A percentile compares a stretch with the other conserved stretches of the same genome.
Evolutionary conservation across 64 coral and sea anemone species (phyloP).

Genomic region (Montipora foliosa): DNA sequence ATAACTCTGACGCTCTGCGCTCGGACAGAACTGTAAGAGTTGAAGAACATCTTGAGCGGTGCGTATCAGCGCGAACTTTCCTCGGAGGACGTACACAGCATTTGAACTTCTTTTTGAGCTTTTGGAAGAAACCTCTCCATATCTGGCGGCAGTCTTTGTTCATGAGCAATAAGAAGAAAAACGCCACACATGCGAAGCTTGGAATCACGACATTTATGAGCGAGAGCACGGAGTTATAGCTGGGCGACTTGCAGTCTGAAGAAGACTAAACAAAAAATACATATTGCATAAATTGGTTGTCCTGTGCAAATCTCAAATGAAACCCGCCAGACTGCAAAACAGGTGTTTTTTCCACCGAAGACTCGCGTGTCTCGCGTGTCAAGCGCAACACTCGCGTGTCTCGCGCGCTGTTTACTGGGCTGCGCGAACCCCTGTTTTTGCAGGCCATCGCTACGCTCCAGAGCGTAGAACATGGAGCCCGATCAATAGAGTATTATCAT

Average conservation of each 20-base stretch:
- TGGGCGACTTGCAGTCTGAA: conserved; percentile 58
- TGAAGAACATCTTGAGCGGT: conserved; percentile 80
- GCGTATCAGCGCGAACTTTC: conserved; percentile 25
- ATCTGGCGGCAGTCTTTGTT: conserved; percentile 94
- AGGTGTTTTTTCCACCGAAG: too few species aligned
- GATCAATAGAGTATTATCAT: too few species aligned
- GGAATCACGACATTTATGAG: conserved; percentile 68
- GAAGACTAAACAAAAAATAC: conserved; percentile 18
- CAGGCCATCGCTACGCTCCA: too few species aligned
- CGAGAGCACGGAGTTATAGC: conserved; percentile 31
- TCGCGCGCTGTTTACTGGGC: too few species aligned
- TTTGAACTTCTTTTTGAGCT: conserved; percentile 22
- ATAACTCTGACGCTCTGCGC: conserved; percentile 41
- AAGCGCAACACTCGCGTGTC: too few species aligned
- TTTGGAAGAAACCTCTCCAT: conserved; percentile 66
- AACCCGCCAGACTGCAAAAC: too few species aligned
- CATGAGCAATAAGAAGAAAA: conserved; percentile 89
- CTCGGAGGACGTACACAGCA: neutral
- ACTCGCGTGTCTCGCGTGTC: too few species aligned
- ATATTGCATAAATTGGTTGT: neutral
- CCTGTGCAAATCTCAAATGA: neutral
- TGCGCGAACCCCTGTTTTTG: too few species aligned
- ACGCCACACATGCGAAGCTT: conserved; percentile 73
- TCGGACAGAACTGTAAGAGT: conserved; percentile 73
- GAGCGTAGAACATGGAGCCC: too few species aligned